Evolutionary conservation across 2,113 vertebrate species (phyloP), one percentile per base, ranked within the genome.

Genomic region (Ancistrus triradiatus): DNA sequence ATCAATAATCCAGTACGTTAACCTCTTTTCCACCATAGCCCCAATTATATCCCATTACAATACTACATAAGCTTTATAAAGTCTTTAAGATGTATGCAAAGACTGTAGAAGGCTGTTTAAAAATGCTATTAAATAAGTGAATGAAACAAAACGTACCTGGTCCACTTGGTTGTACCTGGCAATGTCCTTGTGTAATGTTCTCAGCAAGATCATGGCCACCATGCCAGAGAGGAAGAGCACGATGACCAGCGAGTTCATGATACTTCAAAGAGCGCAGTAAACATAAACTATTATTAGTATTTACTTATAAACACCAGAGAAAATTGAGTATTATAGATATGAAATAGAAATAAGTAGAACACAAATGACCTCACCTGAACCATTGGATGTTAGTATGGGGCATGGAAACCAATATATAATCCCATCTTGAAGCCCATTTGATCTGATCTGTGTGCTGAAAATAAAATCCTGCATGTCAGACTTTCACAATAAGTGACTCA

Each of bases 141-240:
- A n/a, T 3, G 13, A n/a, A 27, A 37, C 17, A 17, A n/a, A 31
- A 11, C 19, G 15, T 86, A 88, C 88, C 88, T 90, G 86, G 84
- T 99, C 95, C 81, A 98, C 91, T 75, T 99, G 96, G 82, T 99
- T 99, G 68, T 99, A 99, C 90, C 93, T 91, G 80, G 95, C 94
- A 75, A 99, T 99, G 77, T 99, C 96, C 85, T 96, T 98, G 85
- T 99, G 96, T 57, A 99, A 80, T 0, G 95, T 99, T 77, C 95
- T 90, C 74, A 99, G 75, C 94, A 99, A 94, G 73, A 99, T 99
- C 96, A 99, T 99, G 46, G 96, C 96, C 67, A 99, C 95, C 96
- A 99, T 99, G 64, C 95, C 96, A 77, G 96, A 98, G 19, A 99
- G 83, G 83, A 99, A 99, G 35, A 99, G 95, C 61, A 99, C 95